Evolutionary conservation across 2,113 vertebrate genomes (phyloP).

Genomic region (Bubalus kerabau): DNA sequence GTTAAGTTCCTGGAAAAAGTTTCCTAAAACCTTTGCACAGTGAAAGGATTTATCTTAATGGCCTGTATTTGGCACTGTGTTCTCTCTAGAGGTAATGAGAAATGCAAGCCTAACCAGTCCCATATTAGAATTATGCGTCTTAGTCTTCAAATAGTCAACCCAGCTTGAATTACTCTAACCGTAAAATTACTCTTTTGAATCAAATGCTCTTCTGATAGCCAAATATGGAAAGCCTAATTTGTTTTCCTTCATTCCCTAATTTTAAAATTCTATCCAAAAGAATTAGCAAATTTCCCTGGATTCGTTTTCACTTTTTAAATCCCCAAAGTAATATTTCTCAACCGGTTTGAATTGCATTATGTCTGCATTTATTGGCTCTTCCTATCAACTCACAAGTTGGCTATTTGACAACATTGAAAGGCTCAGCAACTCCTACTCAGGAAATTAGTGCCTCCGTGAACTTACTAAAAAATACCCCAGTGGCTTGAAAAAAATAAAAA

Average conservation of each 20-base stretch:
- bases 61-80: not conserved
- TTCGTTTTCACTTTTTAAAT: conserved; percentile 42
- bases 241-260: conserved; percentile 55
- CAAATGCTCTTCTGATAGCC: conserved; percentile 53
- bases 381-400: not conserved
- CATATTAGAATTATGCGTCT: not conserved
- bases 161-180: conserved; percentile 52
- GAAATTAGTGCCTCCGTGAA: not conserved
- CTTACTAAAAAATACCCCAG: not conserved
- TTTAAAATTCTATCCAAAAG: conserved; percentile 53
- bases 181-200: conserved; percentile 46
- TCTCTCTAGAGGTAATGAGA: conserved; percentile 13
- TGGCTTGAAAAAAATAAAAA: conserved; percentile 50
- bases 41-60: conserved; percentile 36
- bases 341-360: not conserved
- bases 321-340: conserved; percentile 54
- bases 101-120: not conserved
- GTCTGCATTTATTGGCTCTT: conserved; percentile 6
- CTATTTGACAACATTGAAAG: not conserved
- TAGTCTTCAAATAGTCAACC: not conserved
- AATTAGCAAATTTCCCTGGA: conserved; percentile 47
- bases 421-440: not conserved
- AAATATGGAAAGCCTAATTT: conserved; percentile 51
- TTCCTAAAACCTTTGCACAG: not conserved
- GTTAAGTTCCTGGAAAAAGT: conserved; percentile 42